Evolutionary conservation across 2,113 vertebrate genomes (phyloP).

Genomic region (Campylomormyrus numenius): DNA sequence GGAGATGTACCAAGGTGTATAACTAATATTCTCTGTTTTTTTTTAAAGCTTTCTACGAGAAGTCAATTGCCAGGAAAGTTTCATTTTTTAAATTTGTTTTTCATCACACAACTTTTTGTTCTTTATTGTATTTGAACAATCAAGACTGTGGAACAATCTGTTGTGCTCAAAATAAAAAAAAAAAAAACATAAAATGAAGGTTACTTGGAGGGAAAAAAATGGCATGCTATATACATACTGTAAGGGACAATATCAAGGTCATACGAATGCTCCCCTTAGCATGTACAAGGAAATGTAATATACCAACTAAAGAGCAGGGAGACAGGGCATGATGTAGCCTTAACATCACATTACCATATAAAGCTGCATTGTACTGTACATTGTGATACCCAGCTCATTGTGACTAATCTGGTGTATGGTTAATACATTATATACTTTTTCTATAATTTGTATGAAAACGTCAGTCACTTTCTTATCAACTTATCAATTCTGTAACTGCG

Average conservation of each 20-base stretch:
- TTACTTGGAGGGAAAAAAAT: background rate
- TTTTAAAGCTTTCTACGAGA: constrained; percentile 2
- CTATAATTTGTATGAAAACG: background rate
- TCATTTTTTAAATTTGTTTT: background rate
- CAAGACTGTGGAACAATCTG: background rate
- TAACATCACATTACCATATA: background rate
- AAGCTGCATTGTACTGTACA: background rate
- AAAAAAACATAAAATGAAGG: background rate
- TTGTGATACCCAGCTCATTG: background rate
- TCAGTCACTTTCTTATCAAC: background rate
- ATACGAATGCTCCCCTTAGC: background rate
- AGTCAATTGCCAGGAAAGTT: background rate
- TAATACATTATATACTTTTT: background rate
- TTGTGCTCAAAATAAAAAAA: background rate
- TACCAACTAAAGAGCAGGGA: background rate
- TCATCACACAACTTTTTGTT: background rate
- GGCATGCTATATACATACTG: background rate
- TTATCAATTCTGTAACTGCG: background rate
- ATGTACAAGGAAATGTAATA: background rate
- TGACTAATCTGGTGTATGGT: background rate
- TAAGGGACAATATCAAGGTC: background rate
- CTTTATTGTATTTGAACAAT: background rate
- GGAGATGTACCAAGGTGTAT: constrained; percentile 6
- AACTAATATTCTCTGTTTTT: constrained; percentile 8
- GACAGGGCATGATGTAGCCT: background rate